Conservation (phyloP, 2,888 invertebrate genomes). For the Eustalomyia histrio region DNA sequence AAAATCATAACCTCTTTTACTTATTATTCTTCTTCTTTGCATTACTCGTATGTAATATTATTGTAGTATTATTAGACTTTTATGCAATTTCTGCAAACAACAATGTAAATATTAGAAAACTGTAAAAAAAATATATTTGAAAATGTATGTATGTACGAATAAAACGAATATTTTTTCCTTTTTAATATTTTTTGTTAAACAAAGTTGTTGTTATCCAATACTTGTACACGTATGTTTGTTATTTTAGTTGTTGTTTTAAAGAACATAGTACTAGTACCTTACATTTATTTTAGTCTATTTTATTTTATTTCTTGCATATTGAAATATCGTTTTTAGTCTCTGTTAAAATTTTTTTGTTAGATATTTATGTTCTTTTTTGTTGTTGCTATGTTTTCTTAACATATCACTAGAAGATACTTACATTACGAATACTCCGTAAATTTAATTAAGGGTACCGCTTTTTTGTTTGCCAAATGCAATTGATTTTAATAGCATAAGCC, state of each 20-base stretch:
- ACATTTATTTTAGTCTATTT: too few relatives aligned
- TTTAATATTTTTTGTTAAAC: conserved; percentile 6
- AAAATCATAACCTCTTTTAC: conserved; percentile 22
- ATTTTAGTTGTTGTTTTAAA: too few relatives aligned
- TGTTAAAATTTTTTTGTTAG: background rate
- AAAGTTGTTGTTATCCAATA: conserved; percentile 29
- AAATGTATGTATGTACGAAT: conserved; percentile 3
- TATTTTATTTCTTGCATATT: too few relatives aligned
- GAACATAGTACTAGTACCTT: too few relatives aligned
- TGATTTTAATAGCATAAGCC: too few relatives aligned
- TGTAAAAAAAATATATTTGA: conserved; percentile 21
- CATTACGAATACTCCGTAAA: too few relatives aligned
- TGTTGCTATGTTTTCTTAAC: too few relatives aligned
- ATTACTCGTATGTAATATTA: conserved; percentile 27
- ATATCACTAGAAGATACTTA: too few relatives aligned
- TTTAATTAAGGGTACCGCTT: too few relatives aligned
- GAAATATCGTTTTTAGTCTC: too few relatives aligned
- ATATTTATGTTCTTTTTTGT: background rate
- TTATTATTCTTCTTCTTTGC: background rate
- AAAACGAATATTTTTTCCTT: background rate
- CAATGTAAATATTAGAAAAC: conserved; percentile 44
- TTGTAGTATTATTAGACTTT: conserved; percentile 56
- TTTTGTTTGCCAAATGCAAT: too few relatives aligned
- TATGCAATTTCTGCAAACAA: conserved; percentile 57
- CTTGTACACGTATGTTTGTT: background rate